phyloP scores from a whole-genome alignment of 1,140 invertebrate genomes.

The Liolophura sinensis region DNA sequence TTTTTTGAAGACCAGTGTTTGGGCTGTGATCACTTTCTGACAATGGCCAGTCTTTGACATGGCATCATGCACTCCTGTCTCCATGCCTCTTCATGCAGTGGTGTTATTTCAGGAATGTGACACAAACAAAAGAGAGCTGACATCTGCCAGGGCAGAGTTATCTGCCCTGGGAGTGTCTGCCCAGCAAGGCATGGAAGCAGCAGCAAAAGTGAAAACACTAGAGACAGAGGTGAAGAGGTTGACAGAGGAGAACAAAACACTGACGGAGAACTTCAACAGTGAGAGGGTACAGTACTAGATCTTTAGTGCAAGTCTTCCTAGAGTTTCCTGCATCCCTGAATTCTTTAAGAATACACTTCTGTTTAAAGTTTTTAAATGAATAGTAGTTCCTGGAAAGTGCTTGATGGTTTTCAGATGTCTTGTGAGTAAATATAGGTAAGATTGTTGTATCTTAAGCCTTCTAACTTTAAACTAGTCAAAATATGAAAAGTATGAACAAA shows the following conservation, averaged over 20 bases:
- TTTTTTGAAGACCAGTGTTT: background rate
- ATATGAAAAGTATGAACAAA: too few species aligned
- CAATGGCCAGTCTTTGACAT: background rate
- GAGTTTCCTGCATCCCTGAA: too few species aligned
- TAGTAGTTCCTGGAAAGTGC: too few species aligned
- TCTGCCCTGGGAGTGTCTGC: conserved; percentile 41
- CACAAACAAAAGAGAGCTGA: conserved; percentile 35
- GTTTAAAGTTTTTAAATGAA: too few species aligned
- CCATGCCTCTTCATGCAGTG: background rate
- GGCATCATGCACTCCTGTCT: background rate
- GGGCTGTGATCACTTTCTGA: background rate
- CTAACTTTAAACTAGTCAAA: too few species aligned
- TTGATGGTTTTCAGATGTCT: too few species aligned
- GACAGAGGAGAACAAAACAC: conserved; percentile 51
- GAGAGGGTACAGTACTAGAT: conserved; percentile 46
- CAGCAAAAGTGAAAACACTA: conserved; percentile 40
- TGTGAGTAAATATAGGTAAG: too few species aligned
- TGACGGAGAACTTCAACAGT: conserved; percentile 61
- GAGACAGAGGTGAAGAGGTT: conserved; percentile 46
- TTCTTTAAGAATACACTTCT: too few species aligned
- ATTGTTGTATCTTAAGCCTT: too few species aligned
- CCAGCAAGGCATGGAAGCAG: conserved; percentile 50
- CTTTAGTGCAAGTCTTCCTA: too few species aligned
- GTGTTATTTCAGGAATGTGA: conserved; percentile 28
- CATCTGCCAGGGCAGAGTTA: conserved; percentile 42